Base-by-base conservation (phyloP, 2,888 invertebrate species). In the Drosophila maculinotata region DNA sequence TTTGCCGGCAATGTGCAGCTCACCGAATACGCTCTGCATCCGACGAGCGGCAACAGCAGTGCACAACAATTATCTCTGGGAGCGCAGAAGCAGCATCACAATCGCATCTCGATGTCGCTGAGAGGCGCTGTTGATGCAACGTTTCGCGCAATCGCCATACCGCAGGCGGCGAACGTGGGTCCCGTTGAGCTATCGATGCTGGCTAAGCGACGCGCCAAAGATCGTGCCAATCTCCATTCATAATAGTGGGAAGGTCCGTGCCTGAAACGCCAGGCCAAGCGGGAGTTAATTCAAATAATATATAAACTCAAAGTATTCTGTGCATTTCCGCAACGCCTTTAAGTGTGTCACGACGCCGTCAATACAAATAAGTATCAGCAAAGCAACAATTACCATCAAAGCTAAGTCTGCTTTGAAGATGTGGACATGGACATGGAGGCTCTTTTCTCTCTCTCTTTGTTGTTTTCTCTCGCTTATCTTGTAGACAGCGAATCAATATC, bases 141-240 rank as follows among this genome's bases (percentile, higher is more conserved):
- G 57, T 91, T 91, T 64, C 89, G 92, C 36, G 92, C 91, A 9
- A 95, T 98, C 91, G 95, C 95, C 47, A 95, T 95, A 62, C 97
- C 98, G 1, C 93, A 93, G 81, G 92, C 93, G 30, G 93, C 93
- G 7, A 94, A 96, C 79, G 93, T 99, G 69, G 98, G 98, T 5
- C 97, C 98, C 0, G 98, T 99, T 7, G 96, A 96, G 28, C 96
- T 97, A 91, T 99, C 98, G 1, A 97, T 97, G 78, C 93, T 99
- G 71, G 99, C 99, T 15, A 95, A 97, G 89, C 94, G 99, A 69
- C 94, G 99, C 31, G 92, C 91, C 79, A 91, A 90, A 78, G 92
- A 91, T 79, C 91, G 91, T 63, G 87, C 90, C 62, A 90, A 88
- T 69, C 33, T 89, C 69, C 87, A 90, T 71, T 90, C 89, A 76